Base-by-base conservation (phyloP, 2,113 vertebrate species). In the Oxyruncus cristatus region DNA sequence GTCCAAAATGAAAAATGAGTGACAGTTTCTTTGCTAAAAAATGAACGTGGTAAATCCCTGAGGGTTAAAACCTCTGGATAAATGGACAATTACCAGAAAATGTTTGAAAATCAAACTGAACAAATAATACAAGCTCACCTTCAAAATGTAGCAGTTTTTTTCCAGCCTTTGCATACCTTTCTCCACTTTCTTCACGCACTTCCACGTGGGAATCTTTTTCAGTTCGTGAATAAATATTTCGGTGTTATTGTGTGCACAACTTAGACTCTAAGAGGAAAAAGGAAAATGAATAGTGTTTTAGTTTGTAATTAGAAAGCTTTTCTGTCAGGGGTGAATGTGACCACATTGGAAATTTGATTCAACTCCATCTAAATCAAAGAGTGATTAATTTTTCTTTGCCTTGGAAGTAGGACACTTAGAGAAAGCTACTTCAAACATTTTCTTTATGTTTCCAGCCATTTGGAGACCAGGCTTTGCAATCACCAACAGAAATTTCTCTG, bases 171-270 rank as follows among this genome's bases (percentile, higher is more conserved):
- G 0, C 94, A 97, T 46, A 1, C 8, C 63, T 24, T 0, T 4
- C 49, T 62, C n/a, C n/a, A 97, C 72, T 42, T 0, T 16, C 26
- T 3, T 59, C 59, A 86, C 55, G 11, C 96, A 97, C 0, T 2
- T 21, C 8, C 2, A 0, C 0, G 0, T 3, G 14, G 5, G 0
- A 11, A 74, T 27, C 19, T 22, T 92, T 10, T 33, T 0, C 5
- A 97, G 68, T 18, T 35, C 79, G 0, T 12, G 1, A 41, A 95
- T 86, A 30, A 96, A 97, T 5, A 3, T 5, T 21, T 89, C 2
- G 0, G n/a, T 32, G 22, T 20, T 90, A 1, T 1, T 4, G n/a
- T 71, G 65, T 19, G 95, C 93, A 58, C 95, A 97, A 0, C 0
- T 9, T 46, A 0, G 0, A 2, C 4, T 4, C 96, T 97, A 67